These are phyloP conservation scores for Ciona savignyi DNA, from an alignment of 23 tunicate genomes.

Conservation along the genomic window DNA sequence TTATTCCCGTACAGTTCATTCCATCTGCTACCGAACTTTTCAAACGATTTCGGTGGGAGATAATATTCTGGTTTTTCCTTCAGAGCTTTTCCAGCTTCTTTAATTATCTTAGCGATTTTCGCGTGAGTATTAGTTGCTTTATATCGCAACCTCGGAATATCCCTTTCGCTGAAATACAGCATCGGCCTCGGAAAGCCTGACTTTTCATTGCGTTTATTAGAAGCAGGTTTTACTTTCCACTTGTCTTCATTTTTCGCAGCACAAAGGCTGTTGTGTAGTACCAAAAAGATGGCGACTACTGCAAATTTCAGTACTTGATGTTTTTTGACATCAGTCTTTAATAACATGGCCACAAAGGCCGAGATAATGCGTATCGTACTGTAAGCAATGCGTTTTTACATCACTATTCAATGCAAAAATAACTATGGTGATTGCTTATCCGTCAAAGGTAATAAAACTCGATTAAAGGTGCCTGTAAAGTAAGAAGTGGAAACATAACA, in stretches of 20 bases:
- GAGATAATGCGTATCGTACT: no score
- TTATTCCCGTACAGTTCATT: conserved; percentile 96
- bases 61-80: conserved; percentile 30
- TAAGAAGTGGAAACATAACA: no score
- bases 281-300: not conserved
- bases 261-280: not conserved
- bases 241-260: not conserved
- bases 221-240: not conserved
- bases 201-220: no score
- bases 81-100: conserved; percentile 57
- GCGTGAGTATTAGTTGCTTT: conserved; percentile 58
- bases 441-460: no score
- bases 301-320: not conserved
- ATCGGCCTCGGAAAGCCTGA: conserved; percentile 32
- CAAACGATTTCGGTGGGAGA: conserved; percentile 70
- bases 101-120: conserved; percentile 49
- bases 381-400: no score
- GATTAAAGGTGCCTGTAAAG: no score
- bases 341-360: not conserved
- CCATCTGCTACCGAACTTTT: conserved; percentile 66
- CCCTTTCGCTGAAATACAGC: conserved; percentile 54
- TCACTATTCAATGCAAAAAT: no score
- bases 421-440: no score
- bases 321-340: not conserved
- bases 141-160: conserved; percentile 36